Percentiles rank a stretch among this genome's conserved stretches.
Evolutionary conservation across 1,140 invertebrate species (phyloP).

Genomic region (Batillaria attramentaria): DNA sequence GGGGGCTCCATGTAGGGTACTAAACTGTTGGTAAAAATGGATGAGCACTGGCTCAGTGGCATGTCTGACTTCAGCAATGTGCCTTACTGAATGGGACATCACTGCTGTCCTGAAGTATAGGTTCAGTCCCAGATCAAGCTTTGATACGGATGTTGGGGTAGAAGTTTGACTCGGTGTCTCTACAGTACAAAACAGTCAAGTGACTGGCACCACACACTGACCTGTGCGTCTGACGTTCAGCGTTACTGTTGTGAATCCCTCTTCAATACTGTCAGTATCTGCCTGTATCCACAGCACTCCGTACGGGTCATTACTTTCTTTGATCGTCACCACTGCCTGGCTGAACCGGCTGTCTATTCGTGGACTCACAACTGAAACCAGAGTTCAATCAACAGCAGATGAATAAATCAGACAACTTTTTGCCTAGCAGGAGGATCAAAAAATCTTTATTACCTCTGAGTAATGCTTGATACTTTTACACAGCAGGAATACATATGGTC

Average conservation of each 20-base stretch:
- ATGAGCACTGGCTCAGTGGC: no score
- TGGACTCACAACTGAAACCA: constrained; percentile 59
- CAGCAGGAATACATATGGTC: no score
- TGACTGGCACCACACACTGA: constrained; percentile 27
- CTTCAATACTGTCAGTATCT: constrained; percentile 37
- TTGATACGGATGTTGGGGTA: not conserved
- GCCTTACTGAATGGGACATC: not conserved
- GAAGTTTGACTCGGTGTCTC: not conserved
- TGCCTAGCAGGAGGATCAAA: no score
- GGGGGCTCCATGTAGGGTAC: no score
- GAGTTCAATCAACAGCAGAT: no score
- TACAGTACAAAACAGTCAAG: not conserved
- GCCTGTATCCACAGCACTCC: constrained; percentile 61
- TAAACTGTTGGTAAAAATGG: no score
- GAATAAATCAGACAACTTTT: no score
- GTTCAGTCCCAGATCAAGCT: no score
- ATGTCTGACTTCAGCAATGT: not conserved
- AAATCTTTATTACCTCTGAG: no score
- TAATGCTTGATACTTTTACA: no score
- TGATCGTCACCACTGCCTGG: constrained; percentile 55
- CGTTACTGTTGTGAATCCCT: constrained; percentile 46
- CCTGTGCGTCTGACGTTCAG: constrained; percentile 59
- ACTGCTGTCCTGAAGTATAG: no score
- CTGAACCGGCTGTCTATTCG: constrained; percentile 53
- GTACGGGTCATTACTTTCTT: constrained; percentile 66